Evolutionary conservation across 2,797 vertebrate genomes (phyloP), one percentile per base, ranked within the genome.

Genomic region (Pangasius sanitwongsei): DNA sequence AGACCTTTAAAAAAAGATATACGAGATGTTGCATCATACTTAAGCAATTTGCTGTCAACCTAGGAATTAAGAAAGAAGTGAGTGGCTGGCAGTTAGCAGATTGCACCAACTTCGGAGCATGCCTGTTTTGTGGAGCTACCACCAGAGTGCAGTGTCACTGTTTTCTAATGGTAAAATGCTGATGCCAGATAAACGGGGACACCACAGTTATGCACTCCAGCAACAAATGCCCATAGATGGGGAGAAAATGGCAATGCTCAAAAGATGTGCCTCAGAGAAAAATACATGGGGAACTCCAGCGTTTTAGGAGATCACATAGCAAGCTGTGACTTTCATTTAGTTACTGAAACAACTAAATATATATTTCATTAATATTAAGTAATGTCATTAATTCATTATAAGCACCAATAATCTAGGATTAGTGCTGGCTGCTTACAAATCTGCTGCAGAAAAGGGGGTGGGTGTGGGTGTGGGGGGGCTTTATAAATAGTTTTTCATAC

Each of bases 81-180:
- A 8, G 28, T 55, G 48, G n/a, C 4, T 11, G 28, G 57, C 20
- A 8, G n/a, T 65, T 74, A 77, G 8, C 41, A 23, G 44, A 87
- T 57, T 48, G 44, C 34, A 13, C 37, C 4, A 6, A 53, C 20
- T 28, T 25, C 65, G 25, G 12, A 75, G 31, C 2, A 23, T 48
- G 48, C 15, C 48, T 85, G 85, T 53, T 86, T 53, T 31, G 57
- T 48, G 9, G 6, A 74, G 37, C 70, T 44, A 72, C 86, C 90
- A 90, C 57, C 74, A 91, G 92, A 86, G 88, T 75, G 89, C 89
- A 91, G 83, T 67, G 81, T 89, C 81, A 57, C 70, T 55, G 44
- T 90, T 48, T 41, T 11, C 1, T 69, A 81, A 69, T 44, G 6
- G 63, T 83, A 6, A 72, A 72, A 61, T 23, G 41, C 9, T 41